Conservation (phyloP, 2,113 vertebrate species). For the Mastomys coucha region DNA sequence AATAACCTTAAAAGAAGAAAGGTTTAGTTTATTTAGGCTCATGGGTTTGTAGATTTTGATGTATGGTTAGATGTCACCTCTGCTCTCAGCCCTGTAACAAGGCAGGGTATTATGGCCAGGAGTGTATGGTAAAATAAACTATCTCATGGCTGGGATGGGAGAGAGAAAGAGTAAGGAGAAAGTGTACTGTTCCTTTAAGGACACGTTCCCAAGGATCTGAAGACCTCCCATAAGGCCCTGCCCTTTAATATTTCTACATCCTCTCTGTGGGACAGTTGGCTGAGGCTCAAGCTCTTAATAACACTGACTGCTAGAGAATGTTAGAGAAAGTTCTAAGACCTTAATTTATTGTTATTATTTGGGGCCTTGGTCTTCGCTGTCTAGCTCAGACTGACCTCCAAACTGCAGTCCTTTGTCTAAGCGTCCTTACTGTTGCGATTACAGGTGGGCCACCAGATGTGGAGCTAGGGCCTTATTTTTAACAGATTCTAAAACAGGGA, state of each 20-base stretch:
- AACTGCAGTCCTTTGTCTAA: neutral
- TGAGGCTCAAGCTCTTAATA: neutral
- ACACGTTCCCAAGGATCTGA: neutral
- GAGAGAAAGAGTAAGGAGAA: neutral
- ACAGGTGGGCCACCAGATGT: neutral
- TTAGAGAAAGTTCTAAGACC: neutral
- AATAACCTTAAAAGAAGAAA: neutral
- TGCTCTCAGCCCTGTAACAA: neutral
- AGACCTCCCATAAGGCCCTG: neutral
- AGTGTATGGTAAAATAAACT: neutral
- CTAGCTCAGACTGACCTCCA: neutral
- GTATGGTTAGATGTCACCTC: too few relatives aligned
- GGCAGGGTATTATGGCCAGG: neutral
- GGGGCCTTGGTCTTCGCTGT: neutral
- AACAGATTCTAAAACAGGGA: neutral
- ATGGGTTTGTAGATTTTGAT: neutral
- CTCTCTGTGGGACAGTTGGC: neutral
- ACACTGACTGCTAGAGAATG: neutral
- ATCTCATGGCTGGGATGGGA: neutral
- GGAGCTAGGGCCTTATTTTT: neutral
- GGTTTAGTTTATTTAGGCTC: neutral
- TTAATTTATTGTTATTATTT: neutral
- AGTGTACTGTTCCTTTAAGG: neutral
- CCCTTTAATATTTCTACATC: neutral
- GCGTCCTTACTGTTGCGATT: neutral